A percentile compares a stretch with the other conserved stretches of the same genome.
phyloP scores from a whole-genome alignment of 2,113 vertebrate species.

The Equus quagga region DNA sequence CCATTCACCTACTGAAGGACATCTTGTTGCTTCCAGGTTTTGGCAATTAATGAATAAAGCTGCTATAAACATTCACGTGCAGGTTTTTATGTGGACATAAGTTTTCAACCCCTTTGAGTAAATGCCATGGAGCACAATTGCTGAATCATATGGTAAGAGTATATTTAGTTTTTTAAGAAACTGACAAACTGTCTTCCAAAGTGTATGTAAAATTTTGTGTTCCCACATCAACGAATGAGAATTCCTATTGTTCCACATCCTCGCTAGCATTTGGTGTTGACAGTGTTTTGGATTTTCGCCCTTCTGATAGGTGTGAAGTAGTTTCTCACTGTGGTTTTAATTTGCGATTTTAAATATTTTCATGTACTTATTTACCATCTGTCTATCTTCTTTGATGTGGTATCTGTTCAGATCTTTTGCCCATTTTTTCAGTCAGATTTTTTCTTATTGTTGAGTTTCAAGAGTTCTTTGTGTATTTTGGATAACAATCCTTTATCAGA shows the following conservation, averaged over 20 bases:
- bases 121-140: neutral
- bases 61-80: neutral
- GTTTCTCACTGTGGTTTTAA: neutral
- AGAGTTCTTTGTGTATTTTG: neutral
- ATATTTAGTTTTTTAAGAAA: neutral
- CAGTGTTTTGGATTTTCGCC: neutral
- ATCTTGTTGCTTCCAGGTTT: neutral
- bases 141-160: neutral
- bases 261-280: neutral
- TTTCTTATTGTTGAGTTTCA: neutral
- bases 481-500: neutral
- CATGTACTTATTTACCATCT: neutral
- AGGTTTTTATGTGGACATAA: neutral
- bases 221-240: neutral
- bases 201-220: neutral
- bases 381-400: neutral
- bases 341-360: slow-evolving; percentile 4
- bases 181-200: neutral
- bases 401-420: neutral
- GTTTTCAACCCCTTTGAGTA: neutral
- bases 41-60: neutral
- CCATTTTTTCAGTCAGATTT: neutral
- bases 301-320: neutral
- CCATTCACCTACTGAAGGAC: neutral
- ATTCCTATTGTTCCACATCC: neutral